Base-by-base conservation (phyloP, 1,140 invertebrate genomes). In the Phymastichus coffea region DNA sequence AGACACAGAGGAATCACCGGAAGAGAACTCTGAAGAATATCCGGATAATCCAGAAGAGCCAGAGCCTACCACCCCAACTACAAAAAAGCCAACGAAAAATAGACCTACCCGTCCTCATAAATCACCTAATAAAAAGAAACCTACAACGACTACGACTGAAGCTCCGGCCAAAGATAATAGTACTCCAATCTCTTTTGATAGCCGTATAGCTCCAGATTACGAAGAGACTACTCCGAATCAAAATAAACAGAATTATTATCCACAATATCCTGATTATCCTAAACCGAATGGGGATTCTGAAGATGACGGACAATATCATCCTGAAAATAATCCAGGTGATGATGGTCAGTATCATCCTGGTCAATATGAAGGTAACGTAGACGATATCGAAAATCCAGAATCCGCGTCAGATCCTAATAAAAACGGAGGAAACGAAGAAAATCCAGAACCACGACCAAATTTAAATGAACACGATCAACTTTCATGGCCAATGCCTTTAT, bases 221-320 rank as follows among this genome's bases (percentile, higher is more conserved):
- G 26, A 53, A 46, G 9, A 46, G 14, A 37, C n/a, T n/a, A n/a
- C n/a, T n/a, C n/a, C n/a, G n/a, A n/a, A n/a, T n/a, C n/a, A n/a
- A n/a, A n/a, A n/a, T n/a, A n/a, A n/a, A n/a, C 19, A 23, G 1
- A 41, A 46, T 3, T 28, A 48, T 25, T 7, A 53, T 10, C 20
- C 20, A 1, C 7, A 53, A 40, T 40, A 53, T 48, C 26, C 56
- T 12, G 15, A 52, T 35, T 12, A n/a, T 2, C 17, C 6, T 2
- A 41, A 52, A 22, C 15, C 37, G 14, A 14, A 53, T 25, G 33
- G 20, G n/a, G 4, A 30, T 38, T n/a, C 10, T 26, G 35, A 23
- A 30, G 20, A 61, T 28, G 37, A 43, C 35, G 37, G 35, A 7
- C 26, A 54, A 22, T 47, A 54, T 46, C 53, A 55, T 23, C 33